Evolutionary conservation across 2,113 vertebrate genomes (phyloP), one percentile per base, ranked within the genome.

Genomic region (Vidua chalybeata): DNA sequence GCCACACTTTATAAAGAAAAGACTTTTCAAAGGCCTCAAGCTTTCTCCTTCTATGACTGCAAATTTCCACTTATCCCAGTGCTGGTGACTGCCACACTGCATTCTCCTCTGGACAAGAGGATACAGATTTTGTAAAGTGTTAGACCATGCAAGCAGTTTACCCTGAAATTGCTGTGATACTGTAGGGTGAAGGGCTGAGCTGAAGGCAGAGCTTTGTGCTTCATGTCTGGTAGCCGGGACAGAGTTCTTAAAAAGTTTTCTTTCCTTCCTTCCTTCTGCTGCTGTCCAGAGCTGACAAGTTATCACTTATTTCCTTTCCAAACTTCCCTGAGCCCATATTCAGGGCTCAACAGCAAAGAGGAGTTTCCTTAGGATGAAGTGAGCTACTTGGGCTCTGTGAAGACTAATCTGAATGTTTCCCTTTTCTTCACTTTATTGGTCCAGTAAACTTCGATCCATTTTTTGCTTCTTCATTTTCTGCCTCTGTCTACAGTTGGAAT

Each of bases 101-200:
- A 0, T 35, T 51, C 27, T 27, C 21, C 6, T 7, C 5, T 15
- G 43, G 46, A 15, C 45, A 46, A 58, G 71, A 78, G 23, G 28
- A 87, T n/a, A 22, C 5, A 59, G 23, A 46, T 75, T 76, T 79
- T 85, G 62, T n/a, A 20, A 58, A 48, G 35, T 13, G 18, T 37
- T 23, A 55, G 54, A 17, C 62, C 33, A 23, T 11, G 6, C 54
- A 39, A 58, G 45, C 3, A 37, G 2, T 26, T 90, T 76, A 54
- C 13, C 31, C 41, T 2, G 2, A 46, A 72, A 31, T 6, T 2
- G 0, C 21, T 0, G 0, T 1, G 4, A 20, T 30, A 33, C 30
- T 1, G 1, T 7, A 14, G 35, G 22, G 15, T 49, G 66, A 58
- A 59, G 17, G 21, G 26, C 41, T 59, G 19, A 68, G 24, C 18